These are phyloP conservation scores for Enteromius trimaculatus DNA, from an alignment of 2,797 vertebrate genomes.

Conservation along the genomic window DNA sequence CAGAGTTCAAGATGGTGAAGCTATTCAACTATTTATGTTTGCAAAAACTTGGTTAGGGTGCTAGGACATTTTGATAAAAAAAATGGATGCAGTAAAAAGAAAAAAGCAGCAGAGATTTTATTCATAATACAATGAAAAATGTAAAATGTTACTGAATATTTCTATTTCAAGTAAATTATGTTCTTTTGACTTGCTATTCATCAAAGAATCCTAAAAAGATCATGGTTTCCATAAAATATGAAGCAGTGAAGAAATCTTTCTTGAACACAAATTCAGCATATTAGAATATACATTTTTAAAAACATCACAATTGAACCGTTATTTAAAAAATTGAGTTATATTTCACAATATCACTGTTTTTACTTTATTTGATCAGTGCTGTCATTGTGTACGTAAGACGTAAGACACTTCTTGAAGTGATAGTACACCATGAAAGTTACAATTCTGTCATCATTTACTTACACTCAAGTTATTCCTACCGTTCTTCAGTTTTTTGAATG, in stretches of 20 bases:
- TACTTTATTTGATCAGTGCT: neutral
- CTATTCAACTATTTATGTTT: neutral
- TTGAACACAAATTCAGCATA: neutral
- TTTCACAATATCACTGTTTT: neutral
- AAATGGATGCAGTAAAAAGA: neutral
- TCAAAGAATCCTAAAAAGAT: neutral
- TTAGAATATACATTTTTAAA: neutral
- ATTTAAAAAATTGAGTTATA: neutral
- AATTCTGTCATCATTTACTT: neutral
- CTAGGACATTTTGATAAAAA: neutral
- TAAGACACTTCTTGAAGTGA: neutral
- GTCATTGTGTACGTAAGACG: too few species aligned
- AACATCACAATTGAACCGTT: neutral
- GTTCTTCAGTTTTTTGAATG: too few species aligned
- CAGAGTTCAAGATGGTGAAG: slow-evolving; percentile 5
- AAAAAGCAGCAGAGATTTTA: neutral
- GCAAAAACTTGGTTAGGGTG: neutral
- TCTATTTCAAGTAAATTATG: neutral
- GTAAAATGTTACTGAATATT: neutral
- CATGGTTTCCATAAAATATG: neutral
- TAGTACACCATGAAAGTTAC: neutral
- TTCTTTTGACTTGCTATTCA: neutral
- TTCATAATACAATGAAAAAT: neutral
- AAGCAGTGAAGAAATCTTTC: neutral
- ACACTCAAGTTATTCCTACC: neutral